Percentiles rank a stretch among this genome's conserved stretches.
These are phyloP conservation scores for Morone saxatilis DNA, from an alignment of 2,113 vertebrate genomes.

Conservation along the genomic window DNA sequence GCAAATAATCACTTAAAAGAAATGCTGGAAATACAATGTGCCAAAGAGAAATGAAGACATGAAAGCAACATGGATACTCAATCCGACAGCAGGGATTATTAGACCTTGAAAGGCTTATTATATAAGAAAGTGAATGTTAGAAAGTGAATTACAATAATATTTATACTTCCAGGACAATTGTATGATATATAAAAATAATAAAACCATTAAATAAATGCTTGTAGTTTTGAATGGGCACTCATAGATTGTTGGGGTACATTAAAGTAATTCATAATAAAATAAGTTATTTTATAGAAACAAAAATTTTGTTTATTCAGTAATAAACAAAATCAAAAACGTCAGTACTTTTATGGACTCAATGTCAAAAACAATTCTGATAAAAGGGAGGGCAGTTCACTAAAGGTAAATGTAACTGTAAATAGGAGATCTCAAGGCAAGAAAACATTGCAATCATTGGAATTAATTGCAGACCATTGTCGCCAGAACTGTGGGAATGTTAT, in stretches of 20 bases:
- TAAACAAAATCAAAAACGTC: too few species aligned
- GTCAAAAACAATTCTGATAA: background rate
- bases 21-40: background rate
- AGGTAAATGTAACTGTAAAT: background rate
- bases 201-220: background rate
- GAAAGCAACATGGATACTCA: background rate
- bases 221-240: background rate
- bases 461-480: background rate
- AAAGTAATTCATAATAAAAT: background rate
- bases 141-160: background rate
- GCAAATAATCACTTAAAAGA: constrained; percentile 4
- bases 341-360: too few species aligned
- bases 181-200: background rate
- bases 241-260: background rate
- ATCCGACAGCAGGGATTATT: background rate
- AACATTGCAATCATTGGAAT: background rate
- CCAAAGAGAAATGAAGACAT: constrained; percentile 8
- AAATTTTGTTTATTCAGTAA: too few species aligned
- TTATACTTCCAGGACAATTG: background rate
- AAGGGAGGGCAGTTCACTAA: background rate
- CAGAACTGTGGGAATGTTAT: constrained; percentile 44
- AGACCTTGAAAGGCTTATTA: background rate
- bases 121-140: background rate
- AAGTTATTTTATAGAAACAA: background rate
- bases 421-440: background rate